Base-by-base conservation (phyloP, 2,113 vertebrate species). In the Callospermophilus lateralis region DNA sequence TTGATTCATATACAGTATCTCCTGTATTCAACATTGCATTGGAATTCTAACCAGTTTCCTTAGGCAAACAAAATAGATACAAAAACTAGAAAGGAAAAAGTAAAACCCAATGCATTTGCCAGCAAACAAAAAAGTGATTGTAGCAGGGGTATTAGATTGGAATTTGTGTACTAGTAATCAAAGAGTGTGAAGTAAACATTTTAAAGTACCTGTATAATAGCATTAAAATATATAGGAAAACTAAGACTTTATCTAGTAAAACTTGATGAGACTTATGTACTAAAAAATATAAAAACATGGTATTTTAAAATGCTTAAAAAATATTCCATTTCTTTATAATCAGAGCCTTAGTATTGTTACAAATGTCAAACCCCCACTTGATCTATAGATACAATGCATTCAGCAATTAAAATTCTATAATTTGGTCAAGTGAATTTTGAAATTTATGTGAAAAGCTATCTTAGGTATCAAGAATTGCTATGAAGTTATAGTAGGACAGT, bases 361-460 rank as follows among this genome's bases (percentile, higher is more conserved):
- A 83, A 70, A 93, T 73, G 48, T 79, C 37, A 51, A 0, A 55
- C 37, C 22, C 8, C 9, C 34, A 20, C 32, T 91, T 91, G 42
- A 90, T 13, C 61, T 87, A 2, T 77, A 90, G 65, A 32, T 55
- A 81, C 10, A 39, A 34, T 78, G 51, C 32, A 53, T 4, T 78
- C 3, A 77, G 55, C 34, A 76, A 26, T 72, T 58, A 79, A 85
- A 63, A 77, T 68, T 16, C 37, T 39, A 76, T 34, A 39, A 48
- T 61, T 30, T 76, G 1, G 2, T 87, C 26, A 70, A 67, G 37
- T 76, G 37, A 65, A 73, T 93, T 79, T 34, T 80, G 32, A n/a
- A 84, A 73, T 85, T 74, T 24, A 48, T 85, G 68, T 88, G 17
- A 95, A 74, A 92, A 88, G 11, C 26, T 97, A 26, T 78, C 37